Evolutionary conservation across 1,140 invertebrate genomes (phyloP), one percentile per base, ranked within the genome.

Genomic region (Globodera rostochiensis): DNA sequence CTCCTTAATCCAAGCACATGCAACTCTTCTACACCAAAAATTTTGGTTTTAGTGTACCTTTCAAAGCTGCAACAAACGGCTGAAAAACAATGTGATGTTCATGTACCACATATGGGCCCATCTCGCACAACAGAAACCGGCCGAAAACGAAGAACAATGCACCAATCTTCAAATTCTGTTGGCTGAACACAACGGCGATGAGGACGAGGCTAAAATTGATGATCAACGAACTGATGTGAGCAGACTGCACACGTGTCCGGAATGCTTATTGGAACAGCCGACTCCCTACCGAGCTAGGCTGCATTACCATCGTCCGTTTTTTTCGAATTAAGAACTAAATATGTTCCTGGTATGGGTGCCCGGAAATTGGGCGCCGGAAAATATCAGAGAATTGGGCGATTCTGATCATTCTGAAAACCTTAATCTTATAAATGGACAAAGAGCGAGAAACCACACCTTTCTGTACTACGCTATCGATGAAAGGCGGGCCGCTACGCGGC

Each of bases 11-110:
- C 36, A 36, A 36, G 36, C 36, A 36, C 2, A 36, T 36, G 36
- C 36, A 36, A 36, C 36, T 36, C 36, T 1, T 3, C 36, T 36
- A 36, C 36, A 36, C 36, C 1, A 36, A 36, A 36, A 36, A 36
- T 1, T 2, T 36, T 36, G 36, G 36, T 36, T 97, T 95, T 95
- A 95, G 71, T 73, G 71, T 19, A 73, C 71, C 11, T 73, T 50
- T 19, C 47, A 73, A 73, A 73, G 53, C 19, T 73, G 71, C 15
- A 49, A 73, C 47, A 73, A 73, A 19, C 71, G 71, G 19, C 47
- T 73, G 47, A 57, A 19, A 19, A 73, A 73, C 13, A 73, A 73
- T 19, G 71, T 73, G 71, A 13, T 57, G 47, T 73, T 73, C 19
- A 73, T 73, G 11, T 19, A 73, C 19, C 71, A 73, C 15, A 49